Evolutionary conservation across 2,113 vertebrate species (phyloP).

Genomic region (Psittacula cyanocephala): DNA sequence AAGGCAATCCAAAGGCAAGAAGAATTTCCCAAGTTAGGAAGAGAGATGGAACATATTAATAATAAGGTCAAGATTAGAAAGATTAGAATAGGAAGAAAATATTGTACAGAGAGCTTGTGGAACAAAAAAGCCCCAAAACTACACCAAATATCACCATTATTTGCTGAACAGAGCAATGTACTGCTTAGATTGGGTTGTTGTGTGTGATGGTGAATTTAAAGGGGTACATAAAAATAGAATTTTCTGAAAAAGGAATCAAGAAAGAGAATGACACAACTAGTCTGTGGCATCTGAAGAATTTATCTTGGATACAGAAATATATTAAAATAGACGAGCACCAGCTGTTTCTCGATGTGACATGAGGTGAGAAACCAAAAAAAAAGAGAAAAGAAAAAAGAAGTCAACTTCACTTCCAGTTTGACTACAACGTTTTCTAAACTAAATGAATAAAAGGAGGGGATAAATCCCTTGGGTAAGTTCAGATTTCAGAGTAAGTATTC

Average conservation of each 20-base stretch:
- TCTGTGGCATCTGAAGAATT: background rate
- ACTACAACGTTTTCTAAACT: slow-evolving; percentile 9
- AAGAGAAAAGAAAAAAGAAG: background rate
- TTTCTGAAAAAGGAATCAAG: background rate
- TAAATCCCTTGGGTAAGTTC: background rate
- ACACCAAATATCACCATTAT: background rate
- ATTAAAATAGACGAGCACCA: background rate
- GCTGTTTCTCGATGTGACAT: background rate
- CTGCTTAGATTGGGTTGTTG: background rate
- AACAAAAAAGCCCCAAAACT: background rate
- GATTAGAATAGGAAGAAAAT: slow-evolving; percentile 21
- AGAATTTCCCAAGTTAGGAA: slow-evolving; percentile 30
- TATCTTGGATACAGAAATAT: background rate
- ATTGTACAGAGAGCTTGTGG: background rate
- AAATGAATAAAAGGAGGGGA: background rate
- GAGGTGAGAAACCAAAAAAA: background rate
- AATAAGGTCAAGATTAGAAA: slow-evolving; percentile 53
- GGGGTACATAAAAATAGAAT: background rate
- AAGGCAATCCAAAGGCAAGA: slow-evolving; percentile 38
- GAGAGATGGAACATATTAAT: slow-evolving; percentile 28
- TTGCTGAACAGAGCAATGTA: background rate
- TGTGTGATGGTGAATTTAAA: background rate
- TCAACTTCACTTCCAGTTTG: background rate
- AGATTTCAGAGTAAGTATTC: background rate
- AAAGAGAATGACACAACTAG: background rate